Base-by-base conservation (phyloP, 2,113 vertebrate species). In the Anas platyrhynchos region DNA sequence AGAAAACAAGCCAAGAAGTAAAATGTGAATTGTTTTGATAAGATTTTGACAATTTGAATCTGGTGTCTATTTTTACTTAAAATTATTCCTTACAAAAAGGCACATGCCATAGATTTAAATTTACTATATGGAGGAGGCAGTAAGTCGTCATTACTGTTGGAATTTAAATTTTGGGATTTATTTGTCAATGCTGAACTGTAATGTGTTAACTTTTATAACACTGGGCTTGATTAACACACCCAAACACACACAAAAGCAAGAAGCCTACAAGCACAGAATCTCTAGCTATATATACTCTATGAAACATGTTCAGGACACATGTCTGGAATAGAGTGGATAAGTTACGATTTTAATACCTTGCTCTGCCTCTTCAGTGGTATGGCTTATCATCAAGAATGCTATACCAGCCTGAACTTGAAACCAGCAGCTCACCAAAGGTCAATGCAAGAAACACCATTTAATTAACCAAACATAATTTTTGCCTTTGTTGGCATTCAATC, bases 361-460 rank as follows among this genome's bases (percentile, higher is more conserved):
- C 16, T 32, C 14, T 43, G 26, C 32, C 32, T 94, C 20, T 66
- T 29, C 11, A 1, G n/a, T 2, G 20, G 21, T 14, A 14, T 4
- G 68, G 16, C 4, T 71, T 62, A 75, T 48, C 21, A 32, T 17
- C 67, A 63, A 11, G 36, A 72, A 75, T 4, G 12, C 9, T 52
- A 16, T 62, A 52, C 52, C 36, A 83, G 46, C 27, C 75, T 23
- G 52, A 86, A n/a, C 20, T 31, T 67, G n/a, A 48, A 92, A 76
- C 1, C 36, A 88, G 58, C 17, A 65, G 25, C 54, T 76, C 27
- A 65, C 34, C 17, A 29, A 8, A 18, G 43, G 34, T 26, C 25
- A 65, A 44, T 2, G 27, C 0, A 3, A 88, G 27, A 43, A 86
- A 73, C 1, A 1, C 12, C 1, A 1, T 22, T 38, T 83, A 32